These are phyloP conservation scores for Myotis planiceps DNA, from an alignment of 2,797 vertebrate genomes.

Conservation along the genomic window DNA sequence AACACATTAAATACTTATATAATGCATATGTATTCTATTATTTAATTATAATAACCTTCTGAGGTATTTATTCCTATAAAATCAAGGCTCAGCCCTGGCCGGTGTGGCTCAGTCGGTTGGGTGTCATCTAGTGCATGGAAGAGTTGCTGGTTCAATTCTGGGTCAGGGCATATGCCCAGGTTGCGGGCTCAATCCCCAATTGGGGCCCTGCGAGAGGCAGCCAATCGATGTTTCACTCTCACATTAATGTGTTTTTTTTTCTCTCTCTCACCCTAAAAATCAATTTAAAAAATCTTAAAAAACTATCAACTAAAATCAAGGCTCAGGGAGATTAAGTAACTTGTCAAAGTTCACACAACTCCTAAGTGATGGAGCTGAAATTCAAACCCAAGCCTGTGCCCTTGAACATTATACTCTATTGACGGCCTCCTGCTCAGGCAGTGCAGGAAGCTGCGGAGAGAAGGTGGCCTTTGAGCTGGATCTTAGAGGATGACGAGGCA, in stretches of 20 bases:
- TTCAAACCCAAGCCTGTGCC: neutral
- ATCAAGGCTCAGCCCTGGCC: neutral
- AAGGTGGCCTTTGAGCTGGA: neutral
- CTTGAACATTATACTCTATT: neutral
- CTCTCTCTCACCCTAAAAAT: no score
- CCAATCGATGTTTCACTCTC: no score
- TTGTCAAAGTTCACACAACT: neutral
- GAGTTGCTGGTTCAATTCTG: no score
- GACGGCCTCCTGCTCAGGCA: neutral
- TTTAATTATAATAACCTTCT: neutral
- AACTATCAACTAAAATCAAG: neutral
- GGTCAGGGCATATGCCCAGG: no score
- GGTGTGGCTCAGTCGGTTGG: no score
- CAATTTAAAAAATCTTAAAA: no score
- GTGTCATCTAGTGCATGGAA: no score
- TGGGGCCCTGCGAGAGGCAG: no score
- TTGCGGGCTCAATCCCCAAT: no score
- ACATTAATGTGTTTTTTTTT: no score
- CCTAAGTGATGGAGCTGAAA: neutral
- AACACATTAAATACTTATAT: neutral
- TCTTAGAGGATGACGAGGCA: neutral
- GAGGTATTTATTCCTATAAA: neutral
- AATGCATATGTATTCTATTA: neutral
- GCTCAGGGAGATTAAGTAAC: neutral
- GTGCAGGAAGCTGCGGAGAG: neutral